These are phyloP conservation scores for Eupithecia pulchellata DNA, from an alignment of 2,888 invertebrate species.

Conservation along the genomic window DNA sequence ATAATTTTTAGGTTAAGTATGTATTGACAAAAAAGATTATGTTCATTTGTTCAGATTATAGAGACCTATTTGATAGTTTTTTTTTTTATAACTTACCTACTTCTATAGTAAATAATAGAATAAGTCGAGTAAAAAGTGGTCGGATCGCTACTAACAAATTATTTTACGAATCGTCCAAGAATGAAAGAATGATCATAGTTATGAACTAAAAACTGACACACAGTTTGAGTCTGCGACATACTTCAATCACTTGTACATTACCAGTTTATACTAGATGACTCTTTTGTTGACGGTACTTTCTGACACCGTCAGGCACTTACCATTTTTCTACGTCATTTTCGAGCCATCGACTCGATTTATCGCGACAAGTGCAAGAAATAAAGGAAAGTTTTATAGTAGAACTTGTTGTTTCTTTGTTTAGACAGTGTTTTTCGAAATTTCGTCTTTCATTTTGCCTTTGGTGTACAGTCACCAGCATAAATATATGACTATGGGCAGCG, in stretches of 20 bases:
- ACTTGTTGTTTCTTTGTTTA: constrained; percentile 21
- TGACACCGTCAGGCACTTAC: constrained; percentile 7
- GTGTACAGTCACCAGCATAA: no score
- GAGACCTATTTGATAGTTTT: background rate
- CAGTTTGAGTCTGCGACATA: background rate
- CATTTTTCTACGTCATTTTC: constrained; percentile 35
- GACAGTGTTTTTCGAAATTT: no score
- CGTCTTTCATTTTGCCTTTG: no score
- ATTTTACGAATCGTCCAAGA: background rate
- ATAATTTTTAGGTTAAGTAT: no score
- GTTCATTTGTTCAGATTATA: no score
- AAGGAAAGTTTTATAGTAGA: constrained; percentile 16
- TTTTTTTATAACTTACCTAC: background rate
- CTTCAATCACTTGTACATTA: no score
- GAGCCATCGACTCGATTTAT: constrained; percentile 30
- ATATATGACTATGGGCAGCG: no score
- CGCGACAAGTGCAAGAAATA: constrained; percentile 30
- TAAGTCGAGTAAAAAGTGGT: no score
- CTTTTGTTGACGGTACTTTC: constrained; percentile 1
- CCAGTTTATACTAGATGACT: background rate
- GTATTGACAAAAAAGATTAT: no score
- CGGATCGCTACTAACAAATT: background rate
- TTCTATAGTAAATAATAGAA: no score
- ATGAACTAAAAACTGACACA: no score
- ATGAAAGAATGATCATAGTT: no score